These are phyloP conservation scores for Nannobrachium achirus DNA, from an alignment of 2,113 vertebrate genomes.

Conservation along the genomic window DNA sequence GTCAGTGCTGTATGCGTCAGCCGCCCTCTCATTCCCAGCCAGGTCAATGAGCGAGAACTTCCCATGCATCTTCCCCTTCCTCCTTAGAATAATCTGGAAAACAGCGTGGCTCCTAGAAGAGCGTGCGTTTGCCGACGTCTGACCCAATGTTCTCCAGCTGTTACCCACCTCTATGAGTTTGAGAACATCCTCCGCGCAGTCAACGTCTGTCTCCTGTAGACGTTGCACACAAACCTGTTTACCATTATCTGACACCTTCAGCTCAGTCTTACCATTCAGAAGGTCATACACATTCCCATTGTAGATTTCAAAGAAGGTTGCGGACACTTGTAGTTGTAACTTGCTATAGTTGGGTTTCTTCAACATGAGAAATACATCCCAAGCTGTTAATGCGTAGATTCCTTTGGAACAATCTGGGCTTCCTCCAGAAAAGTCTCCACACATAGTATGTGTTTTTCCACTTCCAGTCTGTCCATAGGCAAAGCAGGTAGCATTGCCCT, in stretches of 20 bases:
- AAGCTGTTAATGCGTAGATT: slow-evolving; percentile 97
- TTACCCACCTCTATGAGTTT: slow-evolving; percentile 98
- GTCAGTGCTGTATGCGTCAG: slow-evolving; percentile 95
- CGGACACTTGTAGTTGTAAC: slow-evolving; percentile 95
- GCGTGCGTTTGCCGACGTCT: slow-evolving; percentile 95
- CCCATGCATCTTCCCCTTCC: slow-evolving; percentile 95
- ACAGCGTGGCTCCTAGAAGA: slow-evolving; percentile 98
- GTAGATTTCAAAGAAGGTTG: slow-evolving; percentile 99
- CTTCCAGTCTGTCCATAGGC: slow-evolving; percentile 98
- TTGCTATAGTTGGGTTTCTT: slow-evolving; percentile 98
- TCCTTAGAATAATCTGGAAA: slow-evolving; percentile 95
- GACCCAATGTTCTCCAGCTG: slow-evolving; percentile 98
- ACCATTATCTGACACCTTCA: slow-evolving; percentile 95
- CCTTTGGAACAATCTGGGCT: slow-evolving; percentile 99
- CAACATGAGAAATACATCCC: slow-evolving; percentile 98
- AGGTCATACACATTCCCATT: slow-evolving; percentile 98
- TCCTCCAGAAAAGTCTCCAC: slow-evolving; percentile 97
- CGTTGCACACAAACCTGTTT: slow-evolving; percentile 98
- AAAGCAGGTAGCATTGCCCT: slow-evolving; percentile 98
- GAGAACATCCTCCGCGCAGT: slow-evolving; percentile 95
- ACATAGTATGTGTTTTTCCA: slow-evolving; percentile 99
- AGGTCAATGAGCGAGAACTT: slow-evolving; percentile 99
- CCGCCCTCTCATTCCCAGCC: slow-evolving; percentile 96
- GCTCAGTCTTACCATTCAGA: slow-evolving; percentile 94
- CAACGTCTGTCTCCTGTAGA: slow-evolving; percentile 94